Evolutionary conservation across 2,113 vertebrate species (phyloP), one percentile per base, ranked within the genome.

Genomic region (Caretta caretta): DNA sequence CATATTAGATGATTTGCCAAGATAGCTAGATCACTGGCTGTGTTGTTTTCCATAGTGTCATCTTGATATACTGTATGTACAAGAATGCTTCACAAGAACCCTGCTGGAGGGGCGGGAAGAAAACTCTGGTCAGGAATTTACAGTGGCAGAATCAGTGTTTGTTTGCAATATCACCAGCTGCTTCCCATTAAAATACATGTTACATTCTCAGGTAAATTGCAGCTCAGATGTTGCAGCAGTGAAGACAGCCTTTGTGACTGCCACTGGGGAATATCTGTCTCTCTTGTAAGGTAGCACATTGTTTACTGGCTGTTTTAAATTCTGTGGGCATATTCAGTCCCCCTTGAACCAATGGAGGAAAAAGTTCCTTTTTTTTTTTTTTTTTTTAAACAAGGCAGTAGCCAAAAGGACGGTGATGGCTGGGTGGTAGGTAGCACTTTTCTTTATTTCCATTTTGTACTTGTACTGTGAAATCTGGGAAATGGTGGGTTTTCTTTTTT

Each of bases 11-110:
- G 75, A 54, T 51, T 80, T 51, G 10, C 17, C 75, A 22, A 53
- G 8, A 85, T 75, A 93, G 83, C 14, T 16, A 8, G 1, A 16
- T 29, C 14, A 54, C 3, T 54, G 84, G 27, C 31, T 80, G 83
- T 3, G 6, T 10, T 59, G 72, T 49, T 11, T 83, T 56, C 38
- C 38, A n/a, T 5, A 84, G 54, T 27, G 51, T 24, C 83, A 53
- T 0, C 0, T 0, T 59, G 24, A 81, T 27, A 42, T 25, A 76
- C 22, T 31, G 31, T 31, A 31, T 0, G 57, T 0, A 46, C 1
- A 65, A 14, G 24, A 84, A 62, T 76, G 10, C 27, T 78, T 87
- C 38, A 84, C 4, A 56, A 76, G 16, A 85, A 53, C 22, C 49
- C 87, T 83, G 6, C n/a, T 59, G 69, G 46, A 92, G 19, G 80